These are phyloP conservation scores for Bothrops jararaca DNA, from an alignment of 2,113 vertebrate genomes.

Conservation along the genomic window DNA sequence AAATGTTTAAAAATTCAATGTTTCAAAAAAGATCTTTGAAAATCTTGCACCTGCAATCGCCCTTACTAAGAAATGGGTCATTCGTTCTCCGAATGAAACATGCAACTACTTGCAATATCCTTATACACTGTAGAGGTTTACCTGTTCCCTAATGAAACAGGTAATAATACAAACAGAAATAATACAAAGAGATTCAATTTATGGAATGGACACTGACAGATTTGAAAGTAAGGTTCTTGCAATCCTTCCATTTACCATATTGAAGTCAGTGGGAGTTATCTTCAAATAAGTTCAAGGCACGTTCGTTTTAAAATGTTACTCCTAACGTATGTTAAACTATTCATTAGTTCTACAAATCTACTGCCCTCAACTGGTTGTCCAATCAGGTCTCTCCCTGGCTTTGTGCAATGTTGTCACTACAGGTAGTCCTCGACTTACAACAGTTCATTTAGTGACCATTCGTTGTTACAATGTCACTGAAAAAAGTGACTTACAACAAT, in stretches of 20 bases:
- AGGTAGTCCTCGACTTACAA: not conserved
- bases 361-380: slow-evolving; percentile 59
- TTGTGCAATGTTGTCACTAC: slow-evolving; percentile 49
- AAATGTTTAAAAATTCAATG: not conserved
- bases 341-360: slow-evolving; percentile 68
- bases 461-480: not conserved
- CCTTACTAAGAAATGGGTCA: not conserved
- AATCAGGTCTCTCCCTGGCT: slow-evolving; percentile 63
- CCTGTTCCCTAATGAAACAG: slow-evolving; percentile 7
- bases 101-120: not conserved
- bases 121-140: slow-evolving; percentile 33
- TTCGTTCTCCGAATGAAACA: not conserved
- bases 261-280: not conserved
- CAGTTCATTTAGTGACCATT: not conserved
- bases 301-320: slow-evolving; percentile 67
- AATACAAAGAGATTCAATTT: slow-evolving; percentile 32
- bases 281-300: slow-evolving; percentile 69
- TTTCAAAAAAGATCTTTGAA: slow-evolving; percentile 31
- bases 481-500: not conserved
- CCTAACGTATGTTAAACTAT: slow-evolving; percentile 70
- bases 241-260: not conserved
- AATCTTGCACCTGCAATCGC: not conserved
- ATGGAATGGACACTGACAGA: slow-evolving; percentile 31
- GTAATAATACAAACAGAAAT: slow-evolving; percentile 5
- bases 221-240: not conserved